Conservation (phyloP, 2,797 vertebrate species). For the Paramormyrops hopkinsi region DNA sequence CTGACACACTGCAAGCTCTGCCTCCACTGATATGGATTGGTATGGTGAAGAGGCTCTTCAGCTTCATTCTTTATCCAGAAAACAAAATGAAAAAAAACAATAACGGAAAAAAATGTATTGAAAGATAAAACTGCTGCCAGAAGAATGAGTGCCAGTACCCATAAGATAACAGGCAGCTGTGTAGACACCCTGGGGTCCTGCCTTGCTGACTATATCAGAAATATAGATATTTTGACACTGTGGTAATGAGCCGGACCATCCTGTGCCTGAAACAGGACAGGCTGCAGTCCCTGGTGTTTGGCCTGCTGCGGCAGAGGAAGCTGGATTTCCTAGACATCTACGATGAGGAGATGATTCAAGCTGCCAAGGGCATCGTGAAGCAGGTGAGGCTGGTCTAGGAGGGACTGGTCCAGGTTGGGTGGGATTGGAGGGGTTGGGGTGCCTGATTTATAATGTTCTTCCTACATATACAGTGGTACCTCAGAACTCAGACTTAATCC, state of each 20-base stretch:
- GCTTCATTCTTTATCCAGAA: not conserved
- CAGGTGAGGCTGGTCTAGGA: constrained; percentile 63
- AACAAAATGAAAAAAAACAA: not conserved
- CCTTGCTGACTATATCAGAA: not conserved
- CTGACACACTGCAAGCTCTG: not conserved
- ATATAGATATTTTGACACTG: not conserved
- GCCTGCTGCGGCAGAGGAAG: constrained; percentile 87
- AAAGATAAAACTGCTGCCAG: not conserved
- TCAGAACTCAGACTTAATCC: no score
- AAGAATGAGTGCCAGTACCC: not conserved
- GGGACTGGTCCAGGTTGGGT: not conserved
- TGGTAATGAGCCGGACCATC: not conserved
- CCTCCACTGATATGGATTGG: not conserved
- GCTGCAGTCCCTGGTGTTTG: constrained; percentile 85
- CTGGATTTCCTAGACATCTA: constrained; percentile 96
- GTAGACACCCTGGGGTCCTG: not conserved
- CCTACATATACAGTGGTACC: not conserved
- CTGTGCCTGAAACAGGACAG: constrained; percentile 67
- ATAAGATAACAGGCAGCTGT: not conserved
- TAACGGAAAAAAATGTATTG: not conserved
- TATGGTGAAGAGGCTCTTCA: not conserved
- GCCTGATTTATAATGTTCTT: not conserved
- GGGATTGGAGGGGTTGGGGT: not conserved
- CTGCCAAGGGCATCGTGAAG: constrained; percentile 81
- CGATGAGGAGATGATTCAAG: constrained; percentile 82